Evolutionary conservation across 2,113 vertebrate genomes (phyloP).

Genomic region (Rhineura floridana): DNA sequence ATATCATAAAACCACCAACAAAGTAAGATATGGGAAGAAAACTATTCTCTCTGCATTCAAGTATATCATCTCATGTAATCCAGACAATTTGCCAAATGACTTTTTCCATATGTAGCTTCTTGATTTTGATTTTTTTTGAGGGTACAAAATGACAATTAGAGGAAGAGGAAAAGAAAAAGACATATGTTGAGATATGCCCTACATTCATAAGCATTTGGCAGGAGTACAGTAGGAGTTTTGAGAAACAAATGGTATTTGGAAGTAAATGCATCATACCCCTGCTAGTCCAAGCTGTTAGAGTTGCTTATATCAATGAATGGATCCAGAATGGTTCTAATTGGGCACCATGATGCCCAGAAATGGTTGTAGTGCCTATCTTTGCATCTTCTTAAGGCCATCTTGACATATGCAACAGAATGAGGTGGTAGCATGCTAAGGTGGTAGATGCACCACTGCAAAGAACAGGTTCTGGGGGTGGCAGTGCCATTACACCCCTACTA

Average conservation of each 20-base stretch:
- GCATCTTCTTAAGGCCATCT: too few relatives aligned
- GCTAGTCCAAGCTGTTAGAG: background rate
- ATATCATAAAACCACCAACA: background rate
- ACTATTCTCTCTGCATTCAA: background rate
- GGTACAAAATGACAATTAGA: background rate
- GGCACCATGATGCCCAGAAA: too few relatives aligned
- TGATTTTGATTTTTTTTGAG: background rate
- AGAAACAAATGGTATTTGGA: background rate
- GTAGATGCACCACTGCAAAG: background rate
- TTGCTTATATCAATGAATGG: background rate
- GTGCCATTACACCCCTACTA: too few relatives aligned
- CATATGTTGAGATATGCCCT: background rate
- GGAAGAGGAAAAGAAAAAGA: background rate
- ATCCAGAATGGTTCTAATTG: background rate
- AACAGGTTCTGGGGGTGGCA: too few relatives aligned
- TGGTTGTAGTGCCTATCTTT: too few relatives aligned
- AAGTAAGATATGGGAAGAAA: background rate
- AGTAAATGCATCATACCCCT: background rate
- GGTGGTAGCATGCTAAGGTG: background rate
- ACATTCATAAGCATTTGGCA: background rate
- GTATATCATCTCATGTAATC: background rate
- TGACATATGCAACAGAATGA: too few relatives aligned
- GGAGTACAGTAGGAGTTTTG: background rate
- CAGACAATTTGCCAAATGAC: background rate
- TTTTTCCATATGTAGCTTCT: constrained; percentile 14